Evolutionary conservation across 2,888 invertebrate genomes (phyloP).

Genomic region (Drosophila putrida): DNA sequence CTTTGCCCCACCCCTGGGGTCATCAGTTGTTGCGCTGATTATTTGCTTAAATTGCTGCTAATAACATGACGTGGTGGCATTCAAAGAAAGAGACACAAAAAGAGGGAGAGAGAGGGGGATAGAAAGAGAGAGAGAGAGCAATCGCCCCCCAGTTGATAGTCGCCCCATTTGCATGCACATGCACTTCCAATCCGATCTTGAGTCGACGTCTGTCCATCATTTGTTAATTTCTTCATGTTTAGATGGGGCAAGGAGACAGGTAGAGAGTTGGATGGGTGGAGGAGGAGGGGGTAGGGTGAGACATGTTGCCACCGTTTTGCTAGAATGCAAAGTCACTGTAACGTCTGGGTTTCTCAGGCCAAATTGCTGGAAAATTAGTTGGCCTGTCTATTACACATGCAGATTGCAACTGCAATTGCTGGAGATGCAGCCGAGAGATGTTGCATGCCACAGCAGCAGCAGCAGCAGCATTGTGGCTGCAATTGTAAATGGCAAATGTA

Average conservation of each 20-base stretch:
- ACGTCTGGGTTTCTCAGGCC: slow-evolving; percentile 71
- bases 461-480: slow-evolving; percentile 25
- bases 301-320: slow-evolving; percentile 74
- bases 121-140: slow-evolving; percentile 31
- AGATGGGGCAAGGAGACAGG: slow-evolving; percentile 9
- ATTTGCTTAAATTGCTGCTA: slow-evolving; percentile 85
- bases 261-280: neutral
- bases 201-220: slow-evolving; percentile 81
- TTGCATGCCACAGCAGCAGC: slow-evolving; percentile 60
- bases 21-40: slow-evolving; percentile 78
- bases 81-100: slow-evolving; percentile 46
- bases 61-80: slow-evolving; percentile 84
- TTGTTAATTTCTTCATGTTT: slow-evolving; percentile 81
- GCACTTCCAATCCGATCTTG: slow-evolving; percentile 26
- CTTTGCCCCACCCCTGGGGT: slow-evolving; percentile 16
- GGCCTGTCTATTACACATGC: slow-evolving; percentile 79
- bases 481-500: slow-evolving; percentile 45
- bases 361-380: slow-evolving; percentile 78
- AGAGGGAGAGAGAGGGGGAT: slow-evolving; percentile 40
- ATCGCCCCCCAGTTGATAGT: slow-evolving; percentile 65
- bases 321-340: slow-evolving; percentile 30
- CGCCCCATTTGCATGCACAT: slow-evolving; percentile 69
- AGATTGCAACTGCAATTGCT: slow-evolving; percentile 67
- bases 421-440: slow-evolving; percentile 38
- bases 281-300: slow-evolving; percentile 15